Conservation (phyloP, 2,888 invertebrate species). For the Stenodema calcarata region DNA sequence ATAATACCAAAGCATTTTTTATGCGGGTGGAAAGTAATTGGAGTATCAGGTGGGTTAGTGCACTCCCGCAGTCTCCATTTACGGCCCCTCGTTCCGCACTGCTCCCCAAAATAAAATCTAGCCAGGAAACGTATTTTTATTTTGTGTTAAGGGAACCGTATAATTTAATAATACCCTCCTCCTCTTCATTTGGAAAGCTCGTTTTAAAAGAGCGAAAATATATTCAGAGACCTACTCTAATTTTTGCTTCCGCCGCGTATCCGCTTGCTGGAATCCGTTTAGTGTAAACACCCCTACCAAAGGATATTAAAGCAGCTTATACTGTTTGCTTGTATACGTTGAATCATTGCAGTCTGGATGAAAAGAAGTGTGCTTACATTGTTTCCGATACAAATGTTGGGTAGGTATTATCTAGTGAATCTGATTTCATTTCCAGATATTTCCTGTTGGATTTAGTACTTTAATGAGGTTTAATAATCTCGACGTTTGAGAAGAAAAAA, state of each 20-base stretch:
- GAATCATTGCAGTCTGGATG: no score
- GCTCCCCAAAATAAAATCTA: neutral
- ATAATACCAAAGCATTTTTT: neutral
- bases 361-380: neutral
- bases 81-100: neutral
- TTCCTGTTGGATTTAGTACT: no score
- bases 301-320: neutral
- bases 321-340: no score
- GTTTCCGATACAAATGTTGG: neutral
- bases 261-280: neutral
- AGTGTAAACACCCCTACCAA: neutral
- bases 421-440: no score
- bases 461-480: no score
- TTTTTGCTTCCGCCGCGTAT: neutral
- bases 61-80: neutral
- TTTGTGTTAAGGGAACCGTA: conserved; percentile 23
- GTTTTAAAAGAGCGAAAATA: neutral
- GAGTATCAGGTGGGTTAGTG: neutral
- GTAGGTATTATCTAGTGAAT: no score
- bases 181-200: neutral
- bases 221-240: neutral
- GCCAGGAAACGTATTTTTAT: conserved; percentile 8
- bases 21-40: neutral
- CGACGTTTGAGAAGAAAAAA: no score
- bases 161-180: conserved; percentile 7